Evolutionary conservation across 2,888 invertebrate genomes (phyloP), one percentile per base, ranked within the genome.

Genomic region (Kuschelorhynchus macadamiae): DNA sequence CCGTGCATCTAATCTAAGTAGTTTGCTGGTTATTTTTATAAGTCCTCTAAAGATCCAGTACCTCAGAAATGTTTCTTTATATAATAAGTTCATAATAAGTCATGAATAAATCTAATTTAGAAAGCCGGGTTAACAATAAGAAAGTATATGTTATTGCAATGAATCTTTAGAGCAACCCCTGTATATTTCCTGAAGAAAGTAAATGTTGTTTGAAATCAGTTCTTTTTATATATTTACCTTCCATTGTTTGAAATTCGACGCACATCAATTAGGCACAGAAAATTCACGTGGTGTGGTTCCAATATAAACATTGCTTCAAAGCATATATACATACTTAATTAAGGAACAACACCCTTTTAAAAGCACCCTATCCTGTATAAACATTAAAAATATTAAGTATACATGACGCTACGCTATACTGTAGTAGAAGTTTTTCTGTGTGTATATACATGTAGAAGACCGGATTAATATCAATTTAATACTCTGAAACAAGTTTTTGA

Each of bases 331-430:
- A 17, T 1, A 32, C 32, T 12, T 17, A 39, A 39, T 52, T 52
- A 39, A 52, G 52, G 21, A 52, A 52, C 30, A 49, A 49, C 52
- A 20, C 52, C 36, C 52, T 52, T 52, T 52, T 36, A 39, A 52
- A 36, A 52, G 39, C 20, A 18, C 52, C 36, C 21, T 20, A 52
- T 52, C 39, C 52, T 52, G 33, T 52, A 52, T 36, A 52, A 52
- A 52, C 52, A 52, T 8, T 16, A 39, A 18, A 52, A 52, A 36
- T 39, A 52, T 11, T 20, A 30, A 36, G 36, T 33, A 36, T 52
- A 36, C 52, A 50, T 36, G 18, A 36, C 20, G 5, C 39, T 36
- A 39, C 36, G 14, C 17, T 16, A 17, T 49, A 9, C 25, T 49
- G 17, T 16, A 32, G 17, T 2, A 44, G 11, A 11, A 49, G 16